phyloP scores from a whole-genome alignment of 2,113 vertebrate genomes.

The Misgurnus mizolepis region DNA sequence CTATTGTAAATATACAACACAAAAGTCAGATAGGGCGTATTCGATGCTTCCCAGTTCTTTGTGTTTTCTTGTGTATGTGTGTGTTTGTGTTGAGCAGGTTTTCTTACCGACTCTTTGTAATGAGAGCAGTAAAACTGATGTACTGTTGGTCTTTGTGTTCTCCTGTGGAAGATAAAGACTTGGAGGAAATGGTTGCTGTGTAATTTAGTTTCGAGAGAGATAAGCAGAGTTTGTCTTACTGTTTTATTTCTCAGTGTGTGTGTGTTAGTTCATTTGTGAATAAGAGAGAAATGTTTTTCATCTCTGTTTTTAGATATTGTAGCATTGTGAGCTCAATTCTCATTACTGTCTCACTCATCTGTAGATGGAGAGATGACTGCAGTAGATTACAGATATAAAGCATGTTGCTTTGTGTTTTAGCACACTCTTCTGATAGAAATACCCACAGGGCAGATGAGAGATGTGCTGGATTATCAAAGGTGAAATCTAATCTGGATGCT shows the following conservation, averaged over 20 bases:
- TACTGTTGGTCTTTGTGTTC: slow-evolving; percentile 15
- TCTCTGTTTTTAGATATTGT: background rate
- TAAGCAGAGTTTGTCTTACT: background rate
- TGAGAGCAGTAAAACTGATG: slow-evolving; percentile 16
- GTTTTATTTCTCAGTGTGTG: too few species aligned
- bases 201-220: background rate
- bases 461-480: slow-evolving; percentile 61
- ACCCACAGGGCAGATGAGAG: slow-evolving; percentile 52
- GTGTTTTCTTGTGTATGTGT: slow-evolving; percentile 17
- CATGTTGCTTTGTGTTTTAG: background rate
- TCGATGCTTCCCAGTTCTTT: too few species aligned
- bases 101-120: background rate
- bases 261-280: background rate
- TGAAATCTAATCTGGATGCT: slow-evolving; percentile 65
- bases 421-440: slow-evolving; percentile 22
- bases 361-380: too few species aligned
- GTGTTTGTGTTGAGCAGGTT: background rate
- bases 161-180: slow-evolving; percentile 23
- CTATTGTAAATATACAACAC: too few species aligned
- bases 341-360: too few species aligned
- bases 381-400: too few species aligned
- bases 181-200: slow-evolving; percentile 28
- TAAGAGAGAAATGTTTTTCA: background rate
- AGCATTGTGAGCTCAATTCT: too few species aligned
- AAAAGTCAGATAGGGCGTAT: too few species aligned